Evolutionary conservation across 2,797 vertebrate species (phyloP), one percentile per base, ranked within the genome.

Genomic region (Diplodus puntazzo): DNA sequence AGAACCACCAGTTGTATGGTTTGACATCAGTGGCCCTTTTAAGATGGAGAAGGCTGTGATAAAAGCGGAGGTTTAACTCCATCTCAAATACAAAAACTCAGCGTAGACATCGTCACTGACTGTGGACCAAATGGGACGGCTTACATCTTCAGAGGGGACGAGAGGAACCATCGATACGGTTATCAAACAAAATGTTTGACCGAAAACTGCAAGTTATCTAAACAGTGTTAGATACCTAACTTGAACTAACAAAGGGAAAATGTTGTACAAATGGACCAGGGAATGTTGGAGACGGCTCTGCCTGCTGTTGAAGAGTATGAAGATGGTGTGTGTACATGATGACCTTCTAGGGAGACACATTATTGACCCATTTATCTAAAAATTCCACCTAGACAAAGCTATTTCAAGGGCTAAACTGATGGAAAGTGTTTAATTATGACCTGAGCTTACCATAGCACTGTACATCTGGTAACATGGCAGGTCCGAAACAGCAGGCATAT

Each of bases 401-500:
- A 20, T 74, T 66, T 74, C 43, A 91, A 89, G 89, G 91, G 89
- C 89, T 89, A 89, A 81, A 60, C 58, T 62, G 69, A 64, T 66
- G 67, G 55, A 78, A 74, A 49, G 69, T 23, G 17, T 69, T 68
- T 75, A 5, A 55, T 64, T 69, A 75, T 69, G 65, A 67, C 54
- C 30, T 49, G 62, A 86, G 34, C 55, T 64, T 30, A 45, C 0
- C 9, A 55, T 18, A 68, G 52, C 70, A 11, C 25, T 64, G 65
- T 79, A 46, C 57, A 42, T 57, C 23, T 17, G 23, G 43, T 58
- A 21, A 80, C 23, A 53, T 43, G 16, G 62, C 18, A 59, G 68
- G 54, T 50, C 18, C 25, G n/a, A 63, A 74, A 42, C 45, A 54
- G 34, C 52, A 45, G 30, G 50, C 30, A 17, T 57, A 23, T 8